Evolutionary conservation across 2,797 vertebrate genomes (phyloP), one percentile per base, ranked within the genome.

Genomic region (Aplochiton taeniatus): DNA sequence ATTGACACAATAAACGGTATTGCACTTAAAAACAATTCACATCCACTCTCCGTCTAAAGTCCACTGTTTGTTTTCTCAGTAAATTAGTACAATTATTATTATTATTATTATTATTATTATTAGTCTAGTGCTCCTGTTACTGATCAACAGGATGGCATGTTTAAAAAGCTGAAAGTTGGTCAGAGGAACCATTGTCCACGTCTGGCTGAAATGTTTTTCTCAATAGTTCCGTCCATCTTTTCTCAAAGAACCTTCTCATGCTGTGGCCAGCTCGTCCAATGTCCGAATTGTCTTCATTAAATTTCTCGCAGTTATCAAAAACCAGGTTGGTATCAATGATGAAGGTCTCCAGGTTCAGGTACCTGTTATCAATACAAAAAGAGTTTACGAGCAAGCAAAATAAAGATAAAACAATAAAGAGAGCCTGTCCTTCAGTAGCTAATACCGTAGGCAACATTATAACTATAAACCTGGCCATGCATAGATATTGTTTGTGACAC

Each of bases 261-360:
- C 80, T 93, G 89, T 96, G 95, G 78, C 95, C 95, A 53, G 95
- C 95, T 79, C 93, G 91, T 73, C 95, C 95, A 76, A 96, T 94
- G 72, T 94, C 94, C 65, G 95, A 96, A 74, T 95, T 89, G 57
- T 96, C 95, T 91, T 96, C 94, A 69, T 96, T 96, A 82, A 95
- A 96, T 62, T 91, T 95, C 91, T 96, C 94, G 88, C 95, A 96
- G 93, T 96, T 96, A 88, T 96, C 93, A 83, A 96, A 96, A 80
- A 96, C 94, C 83, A 96, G 90, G 87, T 93, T 95, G 84, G 95
- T 91, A 73, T 96, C 95, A 46, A 94, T 85, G 57, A 94, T 92
- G 84, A 96, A 96, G 5, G 92, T 91, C 86, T 95, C 94, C 72
- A 93, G 89, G 72, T 90, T 94, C 49, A 89, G 83, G 76, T 96